Evolutionary conservation across 2,888 invertebrate species (phyloP), one percentile per base, ranked within the genome.

Genomic region (Melanargia galathea): DNA sequence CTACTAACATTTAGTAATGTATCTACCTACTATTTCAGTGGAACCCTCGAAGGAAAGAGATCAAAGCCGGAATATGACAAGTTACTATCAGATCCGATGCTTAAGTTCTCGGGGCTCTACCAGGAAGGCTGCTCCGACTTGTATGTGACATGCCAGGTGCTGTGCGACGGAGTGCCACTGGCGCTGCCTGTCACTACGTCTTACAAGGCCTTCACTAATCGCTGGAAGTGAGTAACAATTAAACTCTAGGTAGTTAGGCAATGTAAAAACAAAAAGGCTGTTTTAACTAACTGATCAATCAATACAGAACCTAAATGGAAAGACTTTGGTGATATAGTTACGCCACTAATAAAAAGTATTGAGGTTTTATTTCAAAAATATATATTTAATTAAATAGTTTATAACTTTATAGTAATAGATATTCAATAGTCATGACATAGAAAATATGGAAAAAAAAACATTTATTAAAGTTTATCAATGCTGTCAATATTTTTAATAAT

Each of bases 31-130:
- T 6, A 30, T 78, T 79, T 13, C 75, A 98, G 98, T 76, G 98
- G 98, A 7, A 97, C 98, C 1, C 90, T 99, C 65, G 98, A 99
- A 92, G 99, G 99, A 0, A 95, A 95, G 80, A 93, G 96, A 62
- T 93, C 95, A 56, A 95, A 96, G 77, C 97, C 97, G 0, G 95
- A 96, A 75, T 98, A 97, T 92, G 96, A 97, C 76, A 96, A 97
- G 79, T 87, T 99, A 3, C 90, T 98, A 0, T 93, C 94, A 22
- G 96, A 98, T 79, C 98, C 98, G 0, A 95, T 97, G 92, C 92
- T 98, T 58, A 96, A 97, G 77, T 98, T 96, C 84, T 97, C 97
- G 0, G 98, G 98, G 0, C 87, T 97, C 1, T 97, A 96, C 80
- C 95, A 96, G 69, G 95, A 96, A 64, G 94, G 94, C 35, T 96